phyloP scores from a whole-genome alignment of 1,140 invertebrate species.

The Hormaphis cornu region DNA sequence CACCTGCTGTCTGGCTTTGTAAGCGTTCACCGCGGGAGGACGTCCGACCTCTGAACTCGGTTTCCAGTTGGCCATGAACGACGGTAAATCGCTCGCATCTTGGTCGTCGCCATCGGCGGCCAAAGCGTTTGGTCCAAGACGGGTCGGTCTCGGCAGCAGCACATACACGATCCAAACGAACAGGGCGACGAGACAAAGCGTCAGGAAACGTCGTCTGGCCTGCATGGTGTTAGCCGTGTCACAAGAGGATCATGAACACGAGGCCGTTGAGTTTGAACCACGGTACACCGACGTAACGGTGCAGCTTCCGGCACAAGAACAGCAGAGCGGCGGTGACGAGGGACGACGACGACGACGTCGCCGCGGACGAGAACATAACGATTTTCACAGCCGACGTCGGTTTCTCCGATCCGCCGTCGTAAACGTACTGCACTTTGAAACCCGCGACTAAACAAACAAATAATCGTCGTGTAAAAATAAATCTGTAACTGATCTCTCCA shows the following conservation, averaged over 20 bases:
- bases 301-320: neutral
- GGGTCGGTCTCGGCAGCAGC: neutral
- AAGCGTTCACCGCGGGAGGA: neutral
- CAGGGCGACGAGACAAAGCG: neutral
- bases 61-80: conserved; percentile 9
- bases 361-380: neutral
- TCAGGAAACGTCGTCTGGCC: neutral
- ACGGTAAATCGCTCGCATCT: neutral
- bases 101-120: neutral
- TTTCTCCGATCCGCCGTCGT: too few species aligned
- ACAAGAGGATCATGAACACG: neutral
- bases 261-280: neutral
- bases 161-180: neutral
- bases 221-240: neutral
- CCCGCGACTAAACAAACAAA: too few species aligned
- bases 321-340: neutral
- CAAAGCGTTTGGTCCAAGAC: neutral
- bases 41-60: conserved; percentile 9
- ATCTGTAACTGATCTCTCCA: too few species aligned
- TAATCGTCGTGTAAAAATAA: too few species aligned
- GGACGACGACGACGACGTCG: neutral
- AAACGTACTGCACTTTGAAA: too few species aligned
- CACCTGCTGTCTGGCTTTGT: neutral
- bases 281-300: neutral
- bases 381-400: too few species aligned